phyloP scores from a whole-genome alignment of 2,113 vertebrate species.

The Natator depressus region DNA sequence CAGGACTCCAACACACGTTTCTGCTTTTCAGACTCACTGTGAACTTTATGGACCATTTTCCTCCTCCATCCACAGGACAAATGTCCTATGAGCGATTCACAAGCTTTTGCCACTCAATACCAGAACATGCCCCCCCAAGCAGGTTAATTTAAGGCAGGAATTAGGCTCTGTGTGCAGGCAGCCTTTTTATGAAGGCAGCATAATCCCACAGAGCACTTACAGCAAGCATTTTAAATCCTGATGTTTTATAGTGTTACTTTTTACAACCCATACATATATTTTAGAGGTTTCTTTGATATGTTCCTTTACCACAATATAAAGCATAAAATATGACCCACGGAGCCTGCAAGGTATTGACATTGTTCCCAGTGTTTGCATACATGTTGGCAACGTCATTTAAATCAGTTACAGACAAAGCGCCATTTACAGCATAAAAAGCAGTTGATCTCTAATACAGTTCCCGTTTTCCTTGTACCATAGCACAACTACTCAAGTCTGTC shows the following conservation, averaged over 20 bases:
- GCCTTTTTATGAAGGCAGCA: constrained; percentile 52
- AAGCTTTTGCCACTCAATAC: background rate
- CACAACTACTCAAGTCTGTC: constrained; percentile 24
- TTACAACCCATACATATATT: constrained; percentile 49
- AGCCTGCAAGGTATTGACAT: constrained; percentile 18
- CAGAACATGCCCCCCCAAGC: constrained; percentile 34
- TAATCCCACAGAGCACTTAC: constrained; percentile 48
- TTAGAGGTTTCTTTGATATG: constrained; percentile 47
- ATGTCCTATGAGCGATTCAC: constrained; percentile 34
- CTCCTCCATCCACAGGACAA: constrained; percentile 11
- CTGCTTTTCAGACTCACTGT: constrained; percentile 33
- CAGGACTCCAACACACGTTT: constrained; percentile 9
- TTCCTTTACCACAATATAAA: background rate
- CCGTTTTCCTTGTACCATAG: background rate
- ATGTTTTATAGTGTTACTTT: constrained; percentile 52
- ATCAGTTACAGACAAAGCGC: background rate
- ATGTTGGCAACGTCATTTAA: constrained; percentile 18
- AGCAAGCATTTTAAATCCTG: constrained; percentile 40
- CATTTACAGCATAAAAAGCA: constrained; percentile 24
- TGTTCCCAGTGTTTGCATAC: background rate
- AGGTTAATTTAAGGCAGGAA: constrained; percentile 58
- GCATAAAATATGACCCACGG: constrained; percentile 50
- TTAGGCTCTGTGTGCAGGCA: constrained; percentile 53
- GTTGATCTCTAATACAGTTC: constrained; percentile 11
- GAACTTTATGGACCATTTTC: constrained; percentile 38